Percentiles rank a stretch among this genome's conserved stretches.
Conservation (phyloP, 2,888 invertebrate species). For the Tachystola acroxantha region DNA sequence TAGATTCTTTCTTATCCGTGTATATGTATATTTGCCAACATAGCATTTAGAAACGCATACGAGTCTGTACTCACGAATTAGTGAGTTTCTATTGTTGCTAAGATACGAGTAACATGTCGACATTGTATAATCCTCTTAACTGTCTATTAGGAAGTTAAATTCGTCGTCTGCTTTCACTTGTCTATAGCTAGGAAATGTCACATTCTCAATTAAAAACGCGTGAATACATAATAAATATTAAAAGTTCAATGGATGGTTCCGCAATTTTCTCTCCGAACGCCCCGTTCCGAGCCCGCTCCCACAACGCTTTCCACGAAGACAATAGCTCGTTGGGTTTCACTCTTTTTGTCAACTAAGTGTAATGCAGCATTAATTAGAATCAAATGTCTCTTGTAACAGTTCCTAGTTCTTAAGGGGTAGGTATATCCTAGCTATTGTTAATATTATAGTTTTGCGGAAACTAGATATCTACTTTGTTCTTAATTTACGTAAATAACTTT, state of each 20-base stretch:
- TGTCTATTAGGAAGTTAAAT: too few species aligned
- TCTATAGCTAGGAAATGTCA: slow-evolving; percentile 1
- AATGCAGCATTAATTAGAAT: slow-evolving; percentile 51
- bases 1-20: too few species aligned
- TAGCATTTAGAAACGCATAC: too few species aligned
- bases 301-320: slow-evolving; percentile 63
- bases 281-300: slow-evolving; percentile 38
- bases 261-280: slow-evolving; percentile 53
- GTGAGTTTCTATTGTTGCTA: too few species aligned
- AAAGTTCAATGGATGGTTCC: slow-evolving; percentile 45
- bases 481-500: too few species aligned
- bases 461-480: too few species aligned
- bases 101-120: too few species aligned
- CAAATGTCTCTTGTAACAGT: slow-evolving; percentile 40
- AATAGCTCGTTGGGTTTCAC: slow-evolving; percentile 71
- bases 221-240: slow-evolving; percentile 25
- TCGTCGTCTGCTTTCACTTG: slow-evolving; percentile 2
- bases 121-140: too few species aligned
- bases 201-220: slow-evolving; percentile 11
- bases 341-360: slow-evolving; percentile 64
- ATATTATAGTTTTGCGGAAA: too few species aligned
- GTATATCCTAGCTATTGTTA: too few species aligned
- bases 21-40: too few species aligned
- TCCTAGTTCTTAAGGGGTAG: slow-evolving; percentile 38
- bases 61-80: too few species aligned